These are phyloP conservation scores for Erebia ligea DNA, from an alignment of 2,888 invertebrate genomes.

Conservation along the genomic window DNA sequence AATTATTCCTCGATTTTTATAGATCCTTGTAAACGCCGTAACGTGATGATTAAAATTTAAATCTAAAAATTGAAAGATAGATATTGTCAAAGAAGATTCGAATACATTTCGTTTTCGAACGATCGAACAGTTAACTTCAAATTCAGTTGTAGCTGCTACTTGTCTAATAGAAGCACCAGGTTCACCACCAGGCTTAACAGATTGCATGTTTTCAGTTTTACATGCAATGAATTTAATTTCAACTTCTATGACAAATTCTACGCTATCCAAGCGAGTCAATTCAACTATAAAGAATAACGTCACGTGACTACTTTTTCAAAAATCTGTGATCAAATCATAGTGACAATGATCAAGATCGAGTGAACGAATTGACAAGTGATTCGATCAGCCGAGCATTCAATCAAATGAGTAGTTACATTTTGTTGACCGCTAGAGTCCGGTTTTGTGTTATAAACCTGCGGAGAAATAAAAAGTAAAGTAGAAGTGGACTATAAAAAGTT, in stretches of 20 bases:
- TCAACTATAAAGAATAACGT: constrained; percentile 56
- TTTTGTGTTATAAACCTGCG: constrained; percentile 84
- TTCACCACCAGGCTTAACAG: constrained; percentile 42
- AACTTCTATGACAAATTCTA: constrained; percentile 53
- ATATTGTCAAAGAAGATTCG: background rate
- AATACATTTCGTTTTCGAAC: background rate
- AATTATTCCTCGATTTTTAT: too few relatives aligned
- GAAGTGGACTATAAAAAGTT: constrained; percentile 70
- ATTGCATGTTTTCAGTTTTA: constrained; percentile 46
- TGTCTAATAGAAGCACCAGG: constrained; percentile 33
- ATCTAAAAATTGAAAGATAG: too few relatives aligned
- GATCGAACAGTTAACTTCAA: background rate
- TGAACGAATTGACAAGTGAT: constrained; percentile 77
- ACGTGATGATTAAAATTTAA: too few relatives aligned
- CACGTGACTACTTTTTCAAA: constrained; percentile 67
- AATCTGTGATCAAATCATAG: constrained; percentile 72
- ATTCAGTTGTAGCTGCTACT: constrained; percentile 31
- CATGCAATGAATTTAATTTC: constrained; percentile 58
- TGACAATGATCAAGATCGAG: constrained; percentile 76
- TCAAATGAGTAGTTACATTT: constrained; percentile 82
- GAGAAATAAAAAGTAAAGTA: constrained; percentile 80
- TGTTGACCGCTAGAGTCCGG: constrained; percentile 83
- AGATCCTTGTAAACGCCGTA: too few relatives aligned
- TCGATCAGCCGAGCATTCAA: constrained; percentile 77
- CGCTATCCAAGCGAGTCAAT: constrained; percentile 69